Percentiles rank a stretch among this genome's conserved stretches.
These are phyloP conservation scores for Takifugu flavidus DNA, from an alignment of 2,113 vertebrate genomes.

Conservation along the genomic window DNA sequence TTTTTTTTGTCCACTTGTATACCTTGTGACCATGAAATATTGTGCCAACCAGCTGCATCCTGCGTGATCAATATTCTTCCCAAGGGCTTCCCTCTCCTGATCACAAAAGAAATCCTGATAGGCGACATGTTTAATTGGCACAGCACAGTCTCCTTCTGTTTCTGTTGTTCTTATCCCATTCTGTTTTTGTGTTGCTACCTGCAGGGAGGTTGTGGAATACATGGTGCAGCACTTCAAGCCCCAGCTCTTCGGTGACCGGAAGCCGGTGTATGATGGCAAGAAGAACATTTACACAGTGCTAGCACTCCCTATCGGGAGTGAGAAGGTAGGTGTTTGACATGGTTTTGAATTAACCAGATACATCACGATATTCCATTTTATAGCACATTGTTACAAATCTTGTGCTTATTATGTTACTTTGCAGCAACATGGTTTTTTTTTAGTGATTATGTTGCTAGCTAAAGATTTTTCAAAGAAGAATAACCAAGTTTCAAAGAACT, in stretches of 20 bases:
- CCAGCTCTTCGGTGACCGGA: constrained; percentile 96
- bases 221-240: constrained; percentile 99
- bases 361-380: background rate
- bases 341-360: background rate
- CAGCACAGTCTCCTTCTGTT: background rate
- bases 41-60: constrained; percentile 56
- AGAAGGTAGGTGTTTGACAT: constrained; percentile 80
- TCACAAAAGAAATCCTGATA: constrained; percentile 36
- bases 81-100: background rate
- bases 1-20: constrained; percentile 34
- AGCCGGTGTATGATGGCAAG: constrained; percentile 97
- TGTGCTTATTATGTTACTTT: too few relatives aligned
- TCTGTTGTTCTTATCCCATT: constrained; percentile 14
- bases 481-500: too few relatives aligned
- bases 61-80: constrained; percentile 52
- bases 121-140: constrained; percentile 24
- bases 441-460: too few relatives aligned
- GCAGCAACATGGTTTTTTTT: too few relatives aligned
- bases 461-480: too few relatives aligned
- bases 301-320: constrained; percentile 93
- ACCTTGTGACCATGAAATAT: constrained; percentile 46
- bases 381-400: too few relatives aligned
- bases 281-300: constrained; percentile 99
- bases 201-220: constrained; percentile 98
- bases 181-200: constrained; percentile 7